These are phyloP conservation scores for Arrhamphus sclerolepis DNA, from an alignment of 2,797 vertebrate genomes.

Conservation along the genomic window DNA sequence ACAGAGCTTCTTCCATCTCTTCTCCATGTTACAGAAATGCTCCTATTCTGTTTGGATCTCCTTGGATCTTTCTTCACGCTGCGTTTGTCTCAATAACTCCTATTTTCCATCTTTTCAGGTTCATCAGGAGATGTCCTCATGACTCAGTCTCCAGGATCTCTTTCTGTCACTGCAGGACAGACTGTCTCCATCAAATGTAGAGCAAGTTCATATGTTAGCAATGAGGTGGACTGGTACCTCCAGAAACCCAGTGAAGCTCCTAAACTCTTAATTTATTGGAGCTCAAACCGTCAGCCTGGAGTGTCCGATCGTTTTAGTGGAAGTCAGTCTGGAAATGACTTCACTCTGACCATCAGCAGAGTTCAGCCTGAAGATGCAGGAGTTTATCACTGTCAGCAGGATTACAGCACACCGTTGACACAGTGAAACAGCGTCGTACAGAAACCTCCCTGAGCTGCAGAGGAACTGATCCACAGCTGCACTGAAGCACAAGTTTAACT, in stretches of 20 bases:
- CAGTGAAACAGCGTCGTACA: background rate
- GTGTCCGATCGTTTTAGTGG: background rate
- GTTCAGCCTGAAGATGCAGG: too few relatives aligned
- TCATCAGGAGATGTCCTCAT: background rate
- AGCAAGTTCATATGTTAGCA: rapidly evolving
- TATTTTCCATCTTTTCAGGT: conserved; percentile 12
- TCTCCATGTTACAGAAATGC: too few relatives aligned
- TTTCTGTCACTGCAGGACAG: too few relatives aligned
- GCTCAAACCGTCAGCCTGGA: background rate
- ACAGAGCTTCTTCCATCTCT: background rate
- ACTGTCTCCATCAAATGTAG: conserved; percentile 1
- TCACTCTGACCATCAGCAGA: conserved; percentile 12
- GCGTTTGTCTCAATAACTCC: conserved; percentile 7
- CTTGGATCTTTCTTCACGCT: conserved; percentile 11
- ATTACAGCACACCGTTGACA: background rate
- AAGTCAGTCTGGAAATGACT: background rate
- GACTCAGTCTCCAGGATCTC: conserved; percentile 13
- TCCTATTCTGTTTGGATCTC: too few relatives aligned
- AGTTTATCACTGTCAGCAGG: conserved; percentile 4
- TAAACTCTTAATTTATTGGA: background rate
- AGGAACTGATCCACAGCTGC: too few relatives aligned
- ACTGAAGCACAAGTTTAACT: too few relatives aligned
- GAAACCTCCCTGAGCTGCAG: too few relatives aligned
- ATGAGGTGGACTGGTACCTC: background rate
- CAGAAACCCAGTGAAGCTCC: conserved; percentile 12